Evolutionary conservation across 2,888 invertebrate genomes (phyloP).

Genomic region (Agrotis clavis): DNA sequence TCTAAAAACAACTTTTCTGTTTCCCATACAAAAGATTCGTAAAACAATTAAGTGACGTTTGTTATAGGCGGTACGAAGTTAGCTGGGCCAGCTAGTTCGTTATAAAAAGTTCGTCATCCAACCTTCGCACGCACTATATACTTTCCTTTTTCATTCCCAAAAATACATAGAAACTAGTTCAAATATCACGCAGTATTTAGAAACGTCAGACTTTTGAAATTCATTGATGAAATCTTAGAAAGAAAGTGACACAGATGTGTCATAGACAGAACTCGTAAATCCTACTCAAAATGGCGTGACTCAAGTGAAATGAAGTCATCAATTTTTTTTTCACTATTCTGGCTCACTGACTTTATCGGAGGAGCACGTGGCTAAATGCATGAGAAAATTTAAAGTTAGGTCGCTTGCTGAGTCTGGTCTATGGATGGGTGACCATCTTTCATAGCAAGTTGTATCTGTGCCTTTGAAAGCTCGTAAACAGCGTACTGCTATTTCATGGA

Average conservation of each 20-base stretch:
- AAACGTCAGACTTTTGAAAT: conserved; percentile 19
- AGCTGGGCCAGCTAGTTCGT: not conserved
- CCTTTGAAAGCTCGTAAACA: too few relatives aligned
- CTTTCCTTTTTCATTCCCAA: conserved; percentile 42
- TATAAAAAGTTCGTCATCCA: conserved; percentile 31
- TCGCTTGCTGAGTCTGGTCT: too few relatives aligned
- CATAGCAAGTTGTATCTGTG: too few relatives aligned
- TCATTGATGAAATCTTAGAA: conserved; percentile 34
- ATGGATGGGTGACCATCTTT: too few relatives aligned
- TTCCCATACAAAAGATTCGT: too few relatives aligned
- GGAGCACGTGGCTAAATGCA: too few relatives aligned
- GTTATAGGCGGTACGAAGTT: too few relatives aligned
- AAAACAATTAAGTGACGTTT: too few relatives aligned
- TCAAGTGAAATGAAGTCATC: not conserved
- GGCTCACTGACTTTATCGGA: not conserved
- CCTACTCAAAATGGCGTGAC: not conserved
- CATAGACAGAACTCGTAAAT: conserved; percentile 18
- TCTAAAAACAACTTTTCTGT: too few relatives aligned
- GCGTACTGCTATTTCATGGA: too few relatives aligned
- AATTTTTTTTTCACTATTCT: not conserved
- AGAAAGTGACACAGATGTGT: conserved; percentile 30
- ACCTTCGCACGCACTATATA: conserved; percentile 16
- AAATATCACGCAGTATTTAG: conserved; percentile 33
- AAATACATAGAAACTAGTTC: conserved; percentile 48
- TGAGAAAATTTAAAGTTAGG: too few relatives aligned